Percentiles rank a stretch among this genome's conserved stretches.
Evolutionary conservation across 2,888 invertebrate genomes (phyloP).

Genomic region (Dastarcus helophoroides): DNA sequence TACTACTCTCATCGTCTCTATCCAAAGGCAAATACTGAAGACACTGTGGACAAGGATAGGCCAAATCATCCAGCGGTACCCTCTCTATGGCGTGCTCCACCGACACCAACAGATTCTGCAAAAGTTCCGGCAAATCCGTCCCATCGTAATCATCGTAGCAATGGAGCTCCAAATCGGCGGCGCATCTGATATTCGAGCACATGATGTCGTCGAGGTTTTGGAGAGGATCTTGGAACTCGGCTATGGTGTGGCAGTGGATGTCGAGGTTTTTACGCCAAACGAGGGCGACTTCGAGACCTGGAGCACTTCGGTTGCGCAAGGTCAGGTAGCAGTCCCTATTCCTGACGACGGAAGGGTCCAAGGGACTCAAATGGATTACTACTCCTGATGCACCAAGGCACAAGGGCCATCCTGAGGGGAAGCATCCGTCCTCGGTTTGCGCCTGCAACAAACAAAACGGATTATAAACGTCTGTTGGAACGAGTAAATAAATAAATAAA

Average conservation of each 20-base stretch:
- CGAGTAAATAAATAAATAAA: too few relatives aligned
- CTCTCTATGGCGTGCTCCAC: slow-evolving; percentile 59
- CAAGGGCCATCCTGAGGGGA: slow-evolving; percentile 55
- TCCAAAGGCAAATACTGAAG: slow-evolving; percentile 35
- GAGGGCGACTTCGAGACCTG: slow-evolving; percentile 29
- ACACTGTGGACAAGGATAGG: slow-evolving; percentile 47
- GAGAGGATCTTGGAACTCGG: slow-evolving; percentile 27
- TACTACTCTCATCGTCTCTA: slow-evolving; percentile 24
- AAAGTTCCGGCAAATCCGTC: slow-evolving; percentile 49
- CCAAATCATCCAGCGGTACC: slow-evolving; percentile 52
- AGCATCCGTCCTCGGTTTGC: slow-evolving; percentile 35
- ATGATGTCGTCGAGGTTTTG: slow-evolving; percentile 29
- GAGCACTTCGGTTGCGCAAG: slow-evolving; percentile 34
- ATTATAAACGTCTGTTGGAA: too few relatives aligned
- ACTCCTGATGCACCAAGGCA: slow-evolving; percentile 49
- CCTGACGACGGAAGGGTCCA: slow-evolving; percentile 48
- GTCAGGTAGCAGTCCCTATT: slow-evolving; percentile 55
- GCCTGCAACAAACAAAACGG: slow-evolving; percentile 41
- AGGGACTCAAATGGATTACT: slow-evolving; percentile 51
- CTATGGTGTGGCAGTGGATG: slow-evolving; percentile 29
- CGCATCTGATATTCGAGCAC: slow-evolving; percentile 30
- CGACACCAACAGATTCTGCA: slow-evolving; percentile 53
- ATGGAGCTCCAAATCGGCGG: slow-evolving; percentile 30
- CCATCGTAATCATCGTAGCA: slow-evolving; percentile 23
- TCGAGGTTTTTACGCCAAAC: slow-evolving; percentile 29